Evolutionary conservation across 2,797 vertebrate genomes (phyloP).

Genomic region (Enteromius argenteus): DNA sequence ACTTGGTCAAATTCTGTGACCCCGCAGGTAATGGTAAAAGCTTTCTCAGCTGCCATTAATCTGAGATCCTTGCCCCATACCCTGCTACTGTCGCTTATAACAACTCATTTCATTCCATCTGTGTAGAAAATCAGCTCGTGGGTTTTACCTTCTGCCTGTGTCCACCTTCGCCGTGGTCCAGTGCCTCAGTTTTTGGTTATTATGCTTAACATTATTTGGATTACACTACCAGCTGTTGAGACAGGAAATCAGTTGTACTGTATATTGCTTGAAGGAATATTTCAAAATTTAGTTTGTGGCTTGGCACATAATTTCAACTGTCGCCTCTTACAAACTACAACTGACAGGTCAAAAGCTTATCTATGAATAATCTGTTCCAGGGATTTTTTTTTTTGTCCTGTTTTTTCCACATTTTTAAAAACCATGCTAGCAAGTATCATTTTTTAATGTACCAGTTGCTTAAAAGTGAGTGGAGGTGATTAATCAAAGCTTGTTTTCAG

Average conservation of each 20-base stretch:
- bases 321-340: constrained; percentile 57
- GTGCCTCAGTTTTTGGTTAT: constrained; percentile 59
- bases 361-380: constrained; percentile 59
- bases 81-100: constrained; percentile 11
- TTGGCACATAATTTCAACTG: constrained; percentile 64
- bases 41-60: constrained; percentile 21
- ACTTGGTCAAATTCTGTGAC: constrained; percentile 36
- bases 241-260: constrained; percentile 60
- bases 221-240: constrained; percentile 64
- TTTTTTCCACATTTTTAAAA: constrained; percentile 43
- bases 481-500: constrained; percentile 63
- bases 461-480: constrained; percentile 64
- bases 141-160: constrained; percentile 45
- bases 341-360: constrained; percentile 60
- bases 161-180: constrained; percentile 60
- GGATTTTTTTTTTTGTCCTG: constrained; percentile 37
- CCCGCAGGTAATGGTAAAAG: constrained; percentile 28
- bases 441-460: constrained; percentile 55
- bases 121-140: constrained; percentile 12
- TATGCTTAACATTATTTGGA: constrained; percentile 57
- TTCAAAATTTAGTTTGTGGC: constrained; percentile 66
- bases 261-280: constrained; percentile 63
- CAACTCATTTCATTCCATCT: constrained; percentile 11
- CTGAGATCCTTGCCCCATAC: constrained; percentile 17
- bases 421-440: constrained; percentile 45